Evolutionary conservation across 2,113 vertebrate genomes (phyloP).

Genomic region (Chaenocephalus aceratus): DNA sequence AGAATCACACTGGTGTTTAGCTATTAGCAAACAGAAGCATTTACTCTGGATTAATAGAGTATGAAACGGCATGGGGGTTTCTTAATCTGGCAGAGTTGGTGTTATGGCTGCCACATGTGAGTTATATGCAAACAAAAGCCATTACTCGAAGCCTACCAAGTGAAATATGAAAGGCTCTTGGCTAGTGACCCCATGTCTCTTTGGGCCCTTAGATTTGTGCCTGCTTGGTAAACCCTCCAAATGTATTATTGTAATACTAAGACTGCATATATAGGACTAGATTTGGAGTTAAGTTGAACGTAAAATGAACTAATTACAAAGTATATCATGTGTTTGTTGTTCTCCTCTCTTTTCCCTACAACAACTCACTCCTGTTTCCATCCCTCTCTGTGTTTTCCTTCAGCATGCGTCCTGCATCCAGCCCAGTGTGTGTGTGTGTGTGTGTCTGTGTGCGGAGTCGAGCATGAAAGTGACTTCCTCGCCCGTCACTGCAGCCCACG

Average conservation of each 20-base stretch:
- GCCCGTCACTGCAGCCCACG: conserved; percentile 53
- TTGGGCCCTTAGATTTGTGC: background rate
- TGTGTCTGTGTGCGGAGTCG: conserved; percentile 9
- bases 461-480: conserved; percentile 73
- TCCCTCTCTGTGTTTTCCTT: background rate
- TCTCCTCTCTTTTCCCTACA: background rate
- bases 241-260: too few relatives aligned
- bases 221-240: background rate
- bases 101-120: too few relatives aligned
- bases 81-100: too few relatives aligned
- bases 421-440: background rate
- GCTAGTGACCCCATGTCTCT: background rate
- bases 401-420: conserved; percentile 36
- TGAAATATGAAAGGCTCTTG: background rate
- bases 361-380: conserved; percentile 1
- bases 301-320: too few relatives aligned
- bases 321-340: too few relatives aligned
- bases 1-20: too few relatives aligned
- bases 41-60: too few relatives aligned
- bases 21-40: too few relatives aligned
- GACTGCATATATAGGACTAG: background rate
- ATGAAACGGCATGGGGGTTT: too few relatives aligned
- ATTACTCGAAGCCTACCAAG: too few relatives aligned
- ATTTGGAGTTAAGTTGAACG: background rate
- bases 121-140: too few relatives aligned